Conservation (phyloP, 2,888 invertebrate species). For the Platycheirus albimanus region DNA sequence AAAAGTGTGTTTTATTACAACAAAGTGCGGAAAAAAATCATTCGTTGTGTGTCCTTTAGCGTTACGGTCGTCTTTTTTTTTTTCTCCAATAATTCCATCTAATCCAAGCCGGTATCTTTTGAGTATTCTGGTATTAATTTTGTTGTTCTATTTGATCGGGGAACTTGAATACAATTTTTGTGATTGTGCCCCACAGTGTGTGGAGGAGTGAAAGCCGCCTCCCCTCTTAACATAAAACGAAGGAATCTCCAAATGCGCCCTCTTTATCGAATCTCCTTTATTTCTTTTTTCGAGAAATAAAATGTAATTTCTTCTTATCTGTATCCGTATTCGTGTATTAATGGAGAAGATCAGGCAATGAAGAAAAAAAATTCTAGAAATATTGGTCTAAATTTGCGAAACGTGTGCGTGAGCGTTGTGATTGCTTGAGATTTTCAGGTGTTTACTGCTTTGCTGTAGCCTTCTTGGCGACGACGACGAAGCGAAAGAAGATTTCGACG, state of each 20-base stretch:
- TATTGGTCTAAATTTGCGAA: slow-evolving; percentile 38
- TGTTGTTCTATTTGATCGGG: neutral
- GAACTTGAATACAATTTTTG: neutral
- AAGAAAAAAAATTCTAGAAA: slow-evolving; percentile 12
- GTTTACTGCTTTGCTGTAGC: slow-evolving; percentile 4
- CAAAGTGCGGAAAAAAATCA: no score
- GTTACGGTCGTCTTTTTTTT: neutral
- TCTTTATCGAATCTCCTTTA: slow-evolving; percentile 13
- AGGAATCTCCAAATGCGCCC: neutral
- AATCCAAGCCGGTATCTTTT: neutral
- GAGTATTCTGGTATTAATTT: neutral
- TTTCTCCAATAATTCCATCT: neutral
- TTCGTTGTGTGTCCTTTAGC: no score
- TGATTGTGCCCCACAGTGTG: neutral
- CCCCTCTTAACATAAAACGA: neutral
- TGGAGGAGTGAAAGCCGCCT: neutral
- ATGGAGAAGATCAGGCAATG: neutral
- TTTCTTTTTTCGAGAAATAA: slow-evolving; percentile 3
- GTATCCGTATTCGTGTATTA: slow-evolving; percentile 14
- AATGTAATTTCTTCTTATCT: slow-evolving; percentile 41
- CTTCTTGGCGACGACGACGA: neutral
- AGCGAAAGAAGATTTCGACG: neutral
- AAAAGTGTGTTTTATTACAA: no score
- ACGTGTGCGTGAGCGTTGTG: slow-evolving; percentile 43
- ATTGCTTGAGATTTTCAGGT: slow-evolving; percentile 49